Base-by-base conservation (phyloP, 2,888 invertebrate species). In the Limenitis camilla region DNA sequence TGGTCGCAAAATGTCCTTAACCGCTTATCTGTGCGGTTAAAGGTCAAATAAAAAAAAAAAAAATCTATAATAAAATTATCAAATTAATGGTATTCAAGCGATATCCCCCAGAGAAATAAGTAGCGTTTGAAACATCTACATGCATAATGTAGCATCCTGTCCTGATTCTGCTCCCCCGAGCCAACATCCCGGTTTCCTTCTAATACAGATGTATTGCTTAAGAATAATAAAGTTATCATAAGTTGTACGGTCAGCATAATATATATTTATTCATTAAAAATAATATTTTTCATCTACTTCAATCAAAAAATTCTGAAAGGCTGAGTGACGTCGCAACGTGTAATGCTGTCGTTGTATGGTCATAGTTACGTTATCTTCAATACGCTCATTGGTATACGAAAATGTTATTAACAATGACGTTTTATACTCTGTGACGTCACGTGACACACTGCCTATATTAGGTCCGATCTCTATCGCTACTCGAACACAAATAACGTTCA, bases 101-200 rank as follows among this genome's bases (percentile, higher is more conserved):
- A 52, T 52, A 55, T 43, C 33, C 36, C 27, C 31, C 33, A 9
- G 11, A 39, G 45, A 56, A 39, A 41, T 39, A 40, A 49, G 52
- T 40, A 33, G 33, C 56, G 44, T 48, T 41, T 53, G 47, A 41
- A 50, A 41, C 48, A 51, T 56, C 43, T 49, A 52, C 60, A 59
- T 61, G 49, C 59, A 59, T 61, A 53, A 59, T 59, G 61, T 41
- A 61, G 44, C 44, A 48, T 49, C 52, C 50, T 40, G 57, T 56
- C 54, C 55, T 59, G 61, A 59, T 61, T 59, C 52, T 49, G 52
- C 45, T 59, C 56, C 53, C 53, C 39, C 38, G 54, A 54, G 60
- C 40, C 38, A 48, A 28, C 39, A 47, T 39, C 47, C 47, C 47
- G 51, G 47, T 44, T 52, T 55, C 48, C 31, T 30, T 29, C 40